These are phyloP conservation scores for Elanoides forficatus DNA, from an alignment of 2,113 vertebrate species.

Conservation along the genomic window DNA sequence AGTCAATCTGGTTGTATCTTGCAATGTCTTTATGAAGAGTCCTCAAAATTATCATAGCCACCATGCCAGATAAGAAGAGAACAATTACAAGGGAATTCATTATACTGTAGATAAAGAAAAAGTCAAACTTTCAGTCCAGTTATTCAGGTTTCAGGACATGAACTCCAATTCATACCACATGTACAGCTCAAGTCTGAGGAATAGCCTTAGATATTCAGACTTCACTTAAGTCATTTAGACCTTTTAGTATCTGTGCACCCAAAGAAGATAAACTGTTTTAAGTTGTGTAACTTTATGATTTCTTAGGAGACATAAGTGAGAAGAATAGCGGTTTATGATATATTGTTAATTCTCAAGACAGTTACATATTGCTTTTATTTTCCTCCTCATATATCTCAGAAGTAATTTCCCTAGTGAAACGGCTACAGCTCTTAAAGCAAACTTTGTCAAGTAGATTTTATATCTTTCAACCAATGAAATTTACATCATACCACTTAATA, in stretches of 20 bases:
- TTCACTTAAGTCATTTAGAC: background rate
- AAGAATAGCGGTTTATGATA: background rate
- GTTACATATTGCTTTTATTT: background rate
- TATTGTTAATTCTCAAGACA: background rate
- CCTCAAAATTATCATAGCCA: constrained; percentile 88
- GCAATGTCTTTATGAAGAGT: constrained; percentile 89
- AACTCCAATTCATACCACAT: background rate
- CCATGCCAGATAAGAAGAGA: constrained; percentile 90
- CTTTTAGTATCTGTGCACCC: background rate
- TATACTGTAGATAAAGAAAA: constrained; percentile 74
- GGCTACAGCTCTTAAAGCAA: background rate
- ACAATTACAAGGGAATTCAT: constrained; percentile 91
- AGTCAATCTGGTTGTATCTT: constrained; percentile 88
- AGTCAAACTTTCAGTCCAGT: background rate
- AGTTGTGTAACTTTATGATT: background rate
- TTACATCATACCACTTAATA: background rate
- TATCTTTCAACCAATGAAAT: background rate
- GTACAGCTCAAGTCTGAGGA: background rate
- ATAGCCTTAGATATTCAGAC: background rate
- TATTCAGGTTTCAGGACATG: background rate
- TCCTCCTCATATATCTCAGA: background rate
- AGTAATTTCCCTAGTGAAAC: background rate
- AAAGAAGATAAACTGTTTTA: background rate
- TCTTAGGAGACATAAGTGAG: background rate
- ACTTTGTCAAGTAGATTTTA: background rate